These are phyloP conservation scores for Planococcus citri DNA, from an alignment of 1,140 invertebrate genomes.

Conservation along the genomic window DNA sequence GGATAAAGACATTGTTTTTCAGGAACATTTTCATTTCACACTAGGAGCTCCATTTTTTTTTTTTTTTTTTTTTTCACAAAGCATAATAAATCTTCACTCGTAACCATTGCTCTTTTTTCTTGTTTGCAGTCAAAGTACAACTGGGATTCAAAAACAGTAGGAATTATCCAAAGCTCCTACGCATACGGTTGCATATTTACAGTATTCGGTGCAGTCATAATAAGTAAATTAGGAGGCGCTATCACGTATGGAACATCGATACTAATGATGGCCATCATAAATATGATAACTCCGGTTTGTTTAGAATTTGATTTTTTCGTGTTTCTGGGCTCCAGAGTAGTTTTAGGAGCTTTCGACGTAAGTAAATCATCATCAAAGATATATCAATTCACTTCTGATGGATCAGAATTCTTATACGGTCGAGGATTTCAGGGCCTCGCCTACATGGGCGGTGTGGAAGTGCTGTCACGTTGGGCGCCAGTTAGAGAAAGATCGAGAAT, in stretches of 20 bases:
- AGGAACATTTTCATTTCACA: no score
- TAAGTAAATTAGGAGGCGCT: constrained; percentile 40
- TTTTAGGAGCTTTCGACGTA: neutral
- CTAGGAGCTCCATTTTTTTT: constrained; percentile 42
- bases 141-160: constrained; percentile 42
- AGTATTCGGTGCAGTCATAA: constrained; percentile 44
- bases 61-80: no score
- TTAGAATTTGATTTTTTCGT: neutral
- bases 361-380: no score
- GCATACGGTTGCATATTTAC: constrained; percentile 54
- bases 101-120: no score
- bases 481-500: constrained; percentile 61
- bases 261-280: neutral
- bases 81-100: no score
- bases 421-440: no score
- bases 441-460: constrained; percentile 59
- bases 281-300: neutral
- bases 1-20: no score
- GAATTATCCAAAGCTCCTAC: constrained; percentile 44
- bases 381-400: no score
- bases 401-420: no score
- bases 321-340: neutral
- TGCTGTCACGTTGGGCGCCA: constrained; percentile 73
- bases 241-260: constrained; percentile 31
- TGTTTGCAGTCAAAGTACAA: constrained; percentile 52